Evolutionary conservation across 1,140 invertebrate species (phyloP).

Genomic region (Saccostrea glomerata): DNA sequence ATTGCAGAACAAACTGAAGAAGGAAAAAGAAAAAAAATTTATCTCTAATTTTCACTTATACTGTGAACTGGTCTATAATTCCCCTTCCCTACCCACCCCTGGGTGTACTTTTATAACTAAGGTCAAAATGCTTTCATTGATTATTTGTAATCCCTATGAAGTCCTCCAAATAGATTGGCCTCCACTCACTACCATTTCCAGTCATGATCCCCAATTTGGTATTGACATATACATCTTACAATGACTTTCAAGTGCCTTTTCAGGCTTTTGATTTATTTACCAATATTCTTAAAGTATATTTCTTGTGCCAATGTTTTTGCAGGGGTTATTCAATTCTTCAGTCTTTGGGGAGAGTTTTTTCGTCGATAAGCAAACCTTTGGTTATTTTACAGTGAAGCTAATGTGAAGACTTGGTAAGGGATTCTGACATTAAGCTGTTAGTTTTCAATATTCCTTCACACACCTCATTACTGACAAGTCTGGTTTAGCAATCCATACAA

Average conservation of each 20-base stretch:
- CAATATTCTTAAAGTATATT: constrained; percentile 28
- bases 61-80: too few species aligned
- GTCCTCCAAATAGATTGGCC: background rate
- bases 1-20: too few species aligned
- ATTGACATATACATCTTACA: constrained; percentile 10
- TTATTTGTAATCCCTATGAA: background rate
- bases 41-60: too few species aligned
- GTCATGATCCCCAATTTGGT: background rate
- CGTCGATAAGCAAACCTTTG: constrained; percentile 5
- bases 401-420: constrained; percentile 19
- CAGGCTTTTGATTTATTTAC: constrained; percentile 28
- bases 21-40: too few species aligned
- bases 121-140: constrained; percentile 32
- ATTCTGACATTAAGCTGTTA: constrained; percentile 25
- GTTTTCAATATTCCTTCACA: constrained; percentile 34
- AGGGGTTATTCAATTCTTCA: background rate
- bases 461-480: constrained; percentile 33
- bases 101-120: background rate
- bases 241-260: constrained; percentile 25
- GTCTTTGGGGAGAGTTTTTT: constrained; percentile 5
- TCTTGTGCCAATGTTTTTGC: background rate
- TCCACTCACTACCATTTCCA: background rate
- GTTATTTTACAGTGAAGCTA: background rate
- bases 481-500: background rate
- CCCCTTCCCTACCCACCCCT: background rate